Conservation (phyloP, 1,140 invertebrate species). For the Sarcophaga peregrina region DNA sequence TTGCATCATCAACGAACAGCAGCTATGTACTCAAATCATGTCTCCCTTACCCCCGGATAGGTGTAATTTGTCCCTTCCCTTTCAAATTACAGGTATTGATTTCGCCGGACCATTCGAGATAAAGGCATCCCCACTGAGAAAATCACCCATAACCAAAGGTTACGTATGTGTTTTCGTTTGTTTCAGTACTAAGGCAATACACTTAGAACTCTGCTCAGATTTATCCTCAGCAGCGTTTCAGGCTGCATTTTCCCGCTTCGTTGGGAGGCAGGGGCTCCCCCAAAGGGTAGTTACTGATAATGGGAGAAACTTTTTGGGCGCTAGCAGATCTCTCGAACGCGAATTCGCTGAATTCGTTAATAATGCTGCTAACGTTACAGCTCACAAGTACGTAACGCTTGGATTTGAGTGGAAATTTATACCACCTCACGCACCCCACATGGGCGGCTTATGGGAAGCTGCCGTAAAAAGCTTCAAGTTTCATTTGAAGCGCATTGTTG, state of each 20-base stretch:
- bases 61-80: no score
- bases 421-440: constrained; percentile 53
- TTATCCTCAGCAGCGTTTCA: constrained; percentile 44
- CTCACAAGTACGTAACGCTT: background rate
- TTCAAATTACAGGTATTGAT: constrained; percentile 21
- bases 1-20: background rate
- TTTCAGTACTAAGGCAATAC: constrained; percentile 31
- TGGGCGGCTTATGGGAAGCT: constrained; percentile 61
- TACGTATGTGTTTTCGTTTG: constrained; percentile 37
- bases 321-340: background rate
- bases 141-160: background rate
- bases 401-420: constrained; percentile 41
- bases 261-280: constrained; percentile 28
- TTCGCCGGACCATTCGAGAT: constrained; percentile 29
- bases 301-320: constrained; percentile 12
- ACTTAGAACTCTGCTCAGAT: constrained; percentile 21
- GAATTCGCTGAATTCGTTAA: no score
- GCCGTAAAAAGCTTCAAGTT: constrained; percentile 57
- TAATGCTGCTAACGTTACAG: no score
- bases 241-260: constrained; percentile 42
- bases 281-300: constrained; percentile 13
- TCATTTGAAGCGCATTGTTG: constrained; percentile 48
- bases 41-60: background rate
- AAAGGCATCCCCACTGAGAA: constrained; percentile 5
- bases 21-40: background rate